These are phyloP conservation scores for Tryphoninae sp. DNA, from an alignment of 2,888 invertebrate species.

Conservation along the genomic window DNA sequence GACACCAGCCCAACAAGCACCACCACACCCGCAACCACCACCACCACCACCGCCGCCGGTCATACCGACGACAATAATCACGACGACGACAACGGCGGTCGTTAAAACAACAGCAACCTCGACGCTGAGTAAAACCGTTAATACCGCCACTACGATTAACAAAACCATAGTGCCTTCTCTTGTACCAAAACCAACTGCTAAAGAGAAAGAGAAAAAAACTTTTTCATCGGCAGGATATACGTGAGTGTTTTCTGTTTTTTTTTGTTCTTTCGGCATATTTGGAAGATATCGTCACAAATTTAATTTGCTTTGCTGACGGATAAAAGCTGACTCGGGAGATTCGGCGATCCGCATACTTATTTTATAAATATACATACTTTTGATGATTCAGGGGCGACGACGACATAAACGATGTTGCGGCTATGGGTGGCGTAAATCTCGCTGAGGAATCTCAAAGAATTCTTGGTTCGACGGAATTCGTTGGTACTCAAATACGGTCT, in stretches of 20 bases:
- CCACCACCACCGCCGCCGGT: constrained; percentile 13
- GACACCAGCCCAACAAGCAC: constrained; percentile 28
- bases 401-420: constrained; percentile 99
- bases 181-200: constrained; percentile 84
- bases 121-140: constrained; percentile 77
- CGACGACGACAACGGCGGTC: constrained; percentile 75
- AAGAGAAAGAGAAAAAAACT: constrained; percentile 90
- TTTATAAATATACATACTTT: neutral
- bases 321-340: constrained; percentile 9
- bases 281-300: too few relatives aligned
- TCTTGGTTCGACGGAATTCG: constrained; percentile 93
- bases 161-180: constrained; percentile 84
- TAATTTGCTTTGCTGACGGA: too few relatives aligned
- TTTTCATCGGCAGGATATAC: constrained; percentile 84
- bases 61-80: constrained; percentile 60
- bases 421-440: constrained; percentile 99
- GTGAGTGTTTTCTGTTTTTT: constrained; percentile 74
- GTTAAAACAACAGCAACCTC: constrained; percentile 75
- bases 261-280: constrained; percentile 6
- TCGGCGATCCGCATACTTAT: too few relatives aligned
- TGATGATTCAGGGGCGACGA: constrained; percentile 88
- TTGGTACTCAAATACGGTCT: constrained; percentile 93
- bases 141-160: constrained; percentile 79
- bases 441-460: constrained; percentile 98
- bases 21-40: constrained; percentile 24